Evolutionary conservation across 2,797 vertebrate species (phyloP), one percentile per base, ranked within the genome.

Genomic region (Silurus lanzhouensis): DNA sequence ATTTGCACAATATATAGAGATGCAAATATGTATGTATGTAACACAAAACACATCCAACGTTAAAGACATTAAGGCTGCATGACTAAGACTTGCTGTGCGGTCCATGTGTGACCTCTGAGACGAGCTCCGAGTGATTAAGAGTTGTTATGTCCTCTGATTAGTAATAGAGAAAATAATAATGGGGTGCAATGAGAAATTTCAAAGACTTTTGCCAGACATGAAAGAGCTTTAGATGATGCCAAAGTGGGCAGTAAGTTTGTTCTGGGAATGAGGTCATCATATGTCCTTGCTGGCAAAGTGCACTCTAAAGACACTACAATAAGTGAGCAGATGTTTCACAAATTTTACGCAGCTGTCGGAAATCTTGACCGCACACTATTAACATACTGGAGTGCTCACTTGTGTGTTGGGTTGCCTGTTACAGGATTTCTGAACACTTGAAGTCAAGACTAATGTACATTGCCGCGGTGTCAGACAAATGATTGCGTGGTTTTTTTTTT

Each of bases 121-220:
- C 13, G 25, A 48, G 63, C 70, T 84, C 76, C 20, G 46, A 57
- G 82, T 75, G 82, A 88, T 88, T 92, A 91, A 93, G 92, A 81
- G 88, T 84, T 77, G 90, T 88, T 87, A 93, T 94, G 94, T 25
- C 93, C 90, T 92, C 92, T 95, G 93, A 95, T 95, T 94, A 91
- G 92, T 91, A 92, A 93, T 92, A 91, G 88, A 87, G 89, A 82
- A 89, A 91, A 90, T 88, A 88, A 87, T 67, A 57, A 55, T 60
- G 85, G 88, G 87, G 89, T 83, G 80, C 85, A 92, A 92, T 92
- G 90, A 81, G 88, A 44, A 85, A 90, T 93, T 87, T 93, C 91
- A 93, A 95, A 95, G 92, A 86, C 91, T 87, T 10, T 81, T 38
- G 80, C 38, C 38, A 85, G 89, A 93, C 91, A 91, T 92, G 91